Conservation (phyloP, 2,888 invertebrate genomes). For the Bombylius discolor region DNA sequence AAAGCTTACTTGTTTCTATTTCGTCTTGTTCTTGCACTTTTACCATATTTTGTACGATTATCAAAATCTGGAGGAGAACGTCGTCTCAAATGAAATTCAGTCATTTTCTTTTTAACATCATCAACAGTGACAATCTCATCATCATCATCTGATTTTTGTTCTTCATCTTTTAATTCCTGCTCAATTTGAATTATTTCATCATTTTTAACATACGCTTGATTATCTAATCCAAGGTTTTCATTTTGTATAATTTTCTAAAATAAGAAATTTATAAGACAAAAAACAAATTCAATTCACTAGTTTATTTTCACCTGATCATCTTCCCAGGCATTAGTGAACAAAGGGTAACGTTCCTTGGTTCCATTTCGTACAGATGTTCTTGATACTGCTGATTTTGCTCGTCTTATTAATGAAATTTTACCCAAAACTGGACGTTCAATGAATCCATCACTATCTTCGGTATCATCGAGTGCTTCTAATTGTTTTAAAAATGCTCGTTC, state of each 20-base stretch:
- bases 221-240: conserved; percentile 1
- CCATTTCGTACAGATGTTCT: conserved; percentile 17
- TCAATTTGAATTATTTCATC: conserved; percentile 23
- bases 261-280: too few relatives aligned
- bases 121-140: conserved; percentile 29
- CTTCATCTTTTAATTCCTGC: conserved; percentile 15
- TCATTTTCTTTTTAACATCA: conserved; percentile 34
- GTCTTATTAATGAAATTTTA: conserved; percentile 48
- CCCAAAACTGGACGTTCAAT: conserved; percentile 52
- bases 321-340: conserved; percentile 18
- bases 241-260: too few relatives aligned
- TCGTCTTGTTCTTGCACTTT: conserved; percentile 28
- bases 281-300: not conserved
- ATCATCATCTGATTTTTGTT: conserved; percentile 18
- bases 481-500: conserved; percentile 32
- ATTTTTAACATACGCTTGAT: conserved; percentile 4
- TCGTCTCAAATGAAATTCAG: conserved; percentile 32
- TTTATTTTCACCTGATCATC: conserved; percentile 1
- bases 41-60: conserved; percentile 21
- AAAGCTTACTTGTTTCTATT: conserved; percentile 23
- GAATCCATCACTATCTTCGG: conserved; percentile 33
- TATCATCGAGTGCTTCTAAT: conserved; percentile 32
- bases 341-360: conserved; percentile 13
- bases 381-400: conserved; percentile 49
- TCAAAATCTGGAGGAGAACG: conserved; percentile 25